phyloP scores from a whole-genome alignment of 2,113 vertebrate genomes.

The Casuarius casuarius region DNA sequence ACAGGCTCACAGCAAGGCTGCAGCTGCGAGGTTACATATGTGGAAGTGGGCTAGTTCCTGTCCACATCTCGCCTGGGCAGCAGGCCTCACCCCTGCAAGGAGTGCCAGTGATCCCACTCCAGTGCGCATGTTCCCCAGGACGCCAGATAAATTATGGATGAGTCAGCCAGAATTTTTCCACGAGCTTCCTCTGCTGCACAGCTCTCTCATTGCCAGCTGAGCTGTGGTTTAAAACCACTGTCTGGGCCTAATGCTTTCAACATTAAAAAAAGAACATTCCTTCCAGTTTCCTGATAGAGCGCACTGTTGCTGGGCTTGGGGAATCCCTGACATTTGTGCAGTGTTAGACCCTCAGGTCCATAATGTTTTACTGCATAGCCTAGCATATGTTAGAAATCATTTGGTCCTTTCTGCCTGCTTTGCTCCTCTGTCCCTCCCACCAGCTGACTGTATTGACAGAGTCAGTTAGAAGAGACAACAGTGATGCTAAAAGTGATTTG shows the following conservation, averaged over 20 bases:
- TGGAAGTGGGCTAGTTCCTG: background rate
- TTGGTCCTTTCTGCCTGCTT: background rate
- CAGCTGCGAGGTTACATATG: background rate
- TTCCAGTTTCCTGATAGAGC: background rate
- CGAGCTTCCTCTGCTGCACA: background rate
- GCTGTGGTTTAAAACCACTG: background rate
- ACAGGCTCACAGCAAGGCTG: accelerated
- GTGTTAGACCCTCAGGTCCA: background rate
- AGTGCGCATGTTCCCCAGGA: background rate
- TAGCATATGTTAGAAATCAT: background rate
- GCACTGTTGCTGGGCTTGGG: background rate
- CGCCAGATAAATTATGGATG: background rate
- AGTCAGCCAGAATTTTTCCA: constrained; percentile 31
- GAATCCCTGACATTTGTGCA: background rate
- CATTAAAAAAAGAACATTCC: background rate
- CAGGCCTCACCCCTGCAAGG: background rate
- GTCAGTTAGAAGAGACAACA: constrained; percentile 31
- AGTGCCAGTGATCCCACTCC: background rate
- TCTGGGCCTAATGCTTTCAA: background rate
- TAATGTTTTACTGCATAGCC: background rate
- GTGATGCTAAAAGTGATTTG: constrained; percentile 23
- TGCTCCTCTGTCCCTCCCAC: constrained; percentile 12
- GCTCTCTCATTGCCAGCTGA: background rate
- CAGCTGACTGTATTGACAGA: background rate
- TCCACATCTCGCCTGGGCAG: accelerated